A percentile compares a stretch with the other conserved stretches of the same genome.
Conservation (phyloP, 2,797 vertebrate species). For the Petrocephalus schoutedeni region DNA sequence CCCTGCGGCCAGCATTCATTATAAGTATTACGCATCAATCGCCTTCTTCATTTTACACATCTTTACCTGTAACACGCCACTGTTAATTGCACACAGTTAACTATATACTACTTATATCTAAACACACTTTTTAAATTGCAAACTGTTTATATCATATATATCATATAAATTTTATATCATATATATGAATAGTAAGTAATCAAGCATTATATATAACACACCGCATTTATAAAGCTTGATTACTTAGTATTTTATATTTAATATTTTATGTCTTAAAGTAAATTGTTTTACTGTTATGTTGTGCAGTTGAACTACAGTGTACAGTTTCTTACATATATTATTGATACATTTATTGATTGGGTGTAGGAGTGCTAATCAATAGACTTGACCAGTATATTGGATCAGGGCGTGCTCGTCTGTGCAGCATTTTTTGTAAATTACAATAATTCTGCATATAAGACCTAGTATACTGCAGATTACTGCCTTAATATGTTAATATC, state of each 20-base stretch:
- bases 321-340: constrained; percentile 1
- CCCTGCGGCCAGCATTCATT: neutral
- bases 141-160: constrained; percentile 4
- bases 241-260: constrained; percentile 13
- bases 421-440: neutral
- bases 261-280: neutral
- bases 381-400: neutral
- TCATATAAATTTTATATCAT: constrained; percentile 9
- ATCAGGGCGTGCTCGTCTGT: neutral
- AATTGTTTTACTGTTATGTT: constrained; percentile 4
- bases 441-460: neutral
- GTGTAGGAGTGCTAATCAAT: neutral
- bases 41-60: neutral
- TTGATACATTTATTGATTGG: constrained; percentile 1
- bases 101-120: neutral
- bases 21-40: neutral
- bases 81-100: neutral
- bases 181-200: constrained; percentile 11
- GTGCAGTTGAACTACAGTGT: neutral
- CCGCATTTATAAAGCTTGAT: neutral
- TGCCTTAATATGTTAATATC: constrained; percentile 1
- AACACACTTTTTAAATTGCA: neutral
- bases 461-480: too few relatives aligned
- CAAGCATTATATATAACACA: neutral
- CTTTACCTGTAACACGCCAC: neutral